A percentile compares a stretch with the other conserved stretches of the same genome.
phyloP scores from a whole-genome alignment of 2,888 invertebrate species.

The Ceramica pisi region DNA sequence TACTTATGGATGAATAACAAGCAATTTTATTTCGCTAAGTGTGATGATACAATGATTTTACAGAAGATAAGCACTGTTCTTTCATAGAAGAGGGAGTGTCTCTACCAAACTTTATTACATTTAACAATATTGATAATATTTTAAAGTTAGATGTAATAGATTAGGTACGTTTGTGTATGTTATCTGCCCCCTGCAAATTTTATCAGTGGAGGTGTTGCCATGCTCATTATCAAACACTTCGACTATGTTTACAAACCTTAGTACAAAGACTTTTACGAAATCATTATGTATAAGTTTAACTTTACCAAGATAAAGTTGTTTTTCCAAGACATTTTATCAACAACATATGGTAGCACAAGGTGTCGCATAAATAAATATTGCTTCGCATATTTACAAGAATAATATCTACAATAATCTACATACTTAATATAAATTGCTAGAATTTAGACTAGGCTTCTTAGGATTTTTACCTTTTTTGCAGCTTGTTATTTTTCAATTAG shows the following conservation, averaged over 20 bases:
- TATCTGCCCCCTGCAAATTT: conserved; percentile 75
- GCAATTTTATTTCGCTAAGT: neutral
- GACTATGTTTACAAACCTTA: conserved; percentile 66
- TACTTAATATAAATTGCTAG: neutral
- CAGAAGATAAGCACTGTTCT: neutral
- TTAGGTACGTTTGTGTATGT: conserved; percentile 51
- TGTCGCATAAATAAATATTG: conserved; percentile 37
- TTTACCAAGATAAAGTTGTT: conserved; percentile 72
- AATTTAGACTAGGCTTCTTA: conserved; percentile 15
- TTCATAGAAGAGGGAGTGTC: neutral
- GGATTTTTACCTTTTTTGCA: conserved; percentile 14
- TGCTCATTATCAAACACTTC: conserved; percentile 67
- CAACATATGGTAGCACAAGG: conserved; percentile 33
- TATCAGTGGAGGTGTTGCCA: conserved; percentile 77
- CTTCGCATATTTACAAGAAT: neutral
- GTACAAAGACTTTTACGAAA: conserved; percentile 70
- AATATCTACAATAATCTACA: no score
- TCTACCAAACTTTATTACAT: conserved; percentile 8
- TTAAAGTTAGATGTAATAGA: conserved; percentile 48
- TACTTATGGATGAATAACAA: neutral
- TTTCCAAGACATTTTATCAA: conserved; percentile 53
- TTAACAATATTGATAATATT: conserved; percentile 22
- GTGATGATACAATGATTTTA: conserved; percentile 17
- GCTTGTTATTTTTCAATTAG: conserved; percentile 8
- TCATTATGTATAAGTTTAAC: conserved; percentile 58